phyloP scores from a whole-genome alignment of 2,113 vertebrate genomes.

The Ornithorhynchus anatinus region DNA sequence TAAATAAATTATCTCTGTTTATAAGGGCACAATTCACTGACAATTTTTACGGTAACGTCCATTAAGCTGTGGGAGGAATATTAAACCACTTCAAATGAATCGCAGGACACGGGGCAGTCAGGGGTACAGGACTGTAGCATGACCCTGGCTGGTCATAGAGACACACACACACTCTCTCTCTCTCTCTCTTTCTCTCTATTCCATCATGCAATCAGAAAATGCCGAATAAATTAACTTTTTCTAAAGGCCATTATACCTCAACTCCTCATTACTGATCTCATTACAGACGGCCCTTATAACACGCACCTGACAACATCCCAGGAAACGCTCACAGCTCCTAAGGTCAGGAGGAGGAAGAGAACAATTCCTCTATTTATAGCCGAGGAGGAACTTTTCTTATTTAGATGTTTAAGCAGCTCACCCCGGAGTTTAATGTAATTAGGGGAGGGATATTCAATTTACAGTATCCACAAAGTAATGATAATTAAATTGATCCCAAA shows the following conservation, averaged over 20 bases:
- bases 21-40: conserved; percentile 47
- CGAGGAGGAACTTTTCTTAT: conserved; percentile 76
- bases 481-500: conserved; percentile 81
- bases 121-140: too few species aligned
- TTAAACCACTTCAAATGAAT: conserved; percentile 35
- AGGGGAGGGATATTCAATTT: conserved; percentile 84
- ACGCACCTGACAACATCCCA: conserved; percentile 71
- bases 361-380: conserved; percentile 78
- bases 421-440: conserved; percentile 81
- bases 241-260: conserved; percentile 71
- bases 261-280: conserved; percentile 79
- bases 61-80: conserved; percentile 34
- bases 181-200: too few species aligned
- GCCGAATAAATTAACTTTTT: conserved; percentile 72
- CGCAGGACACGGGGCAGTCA: conserved; percentile 27
- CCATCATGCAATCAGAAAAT: conserved; percentile 50
- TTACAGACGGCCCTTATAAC: conserved; percentile 74
- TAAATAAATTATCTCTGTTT: conserved; percentile 54
- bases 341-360: conserved; percentile 75
- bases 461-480: conserved; percentile 85
- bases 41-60: conserved; percentile 35
- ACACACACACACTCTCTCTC: conserved; percentile 53
- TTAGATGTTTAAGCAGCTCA: conserved; percentile 75
- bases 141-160: conserved; percentile 21
- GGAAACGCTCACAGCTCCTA: conserved; percentile 68